phyloP scores from a whole-genome alignment of 2,113 vertebrate genomes.

The Zosterops pallidus region DNA sequence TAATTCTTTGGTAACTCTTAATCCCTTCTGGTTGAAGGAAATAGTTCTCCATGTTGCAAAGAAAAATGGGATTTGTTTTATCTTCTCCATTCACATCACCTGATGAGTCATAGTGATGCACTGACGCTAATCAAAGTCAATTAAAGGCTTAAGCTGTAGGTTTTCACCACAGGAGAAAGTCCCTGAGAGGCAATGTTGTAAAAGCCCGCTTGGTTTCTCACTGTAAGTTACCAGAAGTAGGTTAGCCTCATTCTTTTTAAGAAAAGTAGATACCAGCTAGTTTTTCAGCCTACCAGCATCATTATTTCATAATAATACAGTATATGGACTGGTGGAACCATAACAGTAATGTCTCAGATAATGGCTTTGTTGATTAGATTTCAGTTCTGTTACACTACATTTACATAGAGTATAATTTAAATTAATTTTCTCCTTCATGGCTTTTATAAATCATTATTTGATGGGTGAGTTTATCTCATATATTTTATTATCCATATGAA shows the following conservation, averaged over 20 bases:
- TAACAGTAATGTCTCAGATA: neutral
- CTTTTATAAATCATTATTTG: neutral
- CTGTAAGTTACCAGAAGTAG: neutral
- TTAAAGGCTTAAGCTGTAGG: neutral
- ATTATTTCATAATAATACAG: neutral
- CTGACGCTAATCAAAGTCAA: neutral
- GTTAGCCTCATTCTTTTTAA: neutral
- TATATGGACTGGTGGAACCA: neutral
- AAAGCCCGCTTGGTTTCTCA: neutral
- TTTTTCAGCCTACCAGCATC: neutral
- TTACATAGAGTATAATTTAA: neutral
- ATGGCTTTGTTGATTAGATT: neutral
- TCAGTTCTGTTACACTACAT: neutral
- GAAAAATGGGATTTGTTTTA: neutral
- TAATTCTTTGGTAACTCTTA: neutral
- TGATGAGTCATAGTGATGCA: neutral
- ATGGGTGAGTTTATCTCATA: neutral
- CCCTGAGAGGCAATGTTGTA: neutral
- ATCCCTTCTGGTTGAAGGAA: neutral
- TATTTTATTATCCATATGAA: neutral
- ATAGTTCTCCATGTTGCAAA: neutral
- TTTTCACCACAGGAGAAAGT: neutral
- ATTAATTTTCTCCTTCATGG: neutral
- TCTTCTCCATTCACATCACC: neutral
- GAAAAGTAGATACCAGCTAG: neutral